These are phyloP conservation scores for Hyposmocoma kahamanoa DNA, from an alignment of 1,140 invertebrate genomes.

Conservation along the genomic window DNA sequence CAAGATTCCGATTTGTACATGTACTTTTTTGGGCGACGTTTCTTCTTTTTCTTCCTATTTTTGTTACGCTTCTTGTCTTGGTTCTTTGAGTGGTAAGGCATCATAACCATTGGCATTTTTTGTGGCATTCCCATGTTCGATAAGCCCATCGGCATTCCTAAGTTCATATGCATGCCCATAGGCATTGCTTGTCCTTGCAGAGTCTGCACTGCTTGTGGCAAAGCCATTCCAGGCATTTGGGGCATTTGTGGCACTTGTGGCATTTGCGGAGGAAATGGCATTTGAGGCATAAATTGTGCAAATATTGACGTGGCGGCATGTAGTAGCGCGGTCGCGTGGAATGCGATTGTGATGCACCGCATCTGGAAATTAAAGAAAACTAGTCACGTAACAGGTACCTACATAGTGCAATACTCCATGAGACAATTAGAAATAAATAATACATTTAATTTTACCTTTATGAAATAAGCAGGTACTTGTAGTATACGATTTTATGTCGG, in stretches of 20 bases:
- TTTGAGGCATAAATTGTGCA: conserved; percentile 1
- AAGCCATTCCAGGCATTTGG: conserved; percentile 2
- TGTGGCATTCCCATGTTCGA: conserved; percentile 18
- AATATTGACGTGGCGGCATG: too few species aligned
- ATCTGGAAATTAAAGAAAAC: too few species aligned
- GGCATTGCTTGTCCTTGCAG: conserved; percentile 16
- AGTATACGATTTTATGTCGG: too few species aligned
- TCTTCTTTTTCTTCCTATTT: conserved; percentile 20
- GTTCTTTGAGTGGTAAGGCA: conserved; percentile 37
- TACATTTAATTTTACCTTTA: too few species aligned
- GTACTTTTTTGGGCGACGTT: conserved; percentile 19
- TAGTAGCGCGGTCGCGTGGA: neutral
- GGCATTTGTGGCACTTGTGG: conserved; percentile 6
- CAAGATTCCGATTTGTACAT: conserved; percentile 1
- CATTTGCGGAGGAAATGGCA: conserved; percentile 3
- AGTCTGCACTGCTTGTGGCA: neutral
- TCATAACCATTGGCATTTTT: conserved; percentile 39
- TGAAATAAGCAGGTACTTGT: too few species aligned
- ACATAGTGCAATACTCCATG: too few species aligned
- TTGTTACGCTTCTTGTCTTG: conserved; percentile 10
- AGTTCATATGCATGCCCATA: conserved; percentile 20
- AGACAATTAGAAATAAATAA: too few species aligned
- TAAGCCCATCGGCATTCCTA: conserved; percentile 12
- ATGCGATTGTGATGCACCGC: neutral
- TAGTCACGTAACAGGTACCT: too few species aligned